Evolutionary conservation across 1,140 invertebrate species (phyloP).

Genomic region (Heliconius nattereri): DNA sequence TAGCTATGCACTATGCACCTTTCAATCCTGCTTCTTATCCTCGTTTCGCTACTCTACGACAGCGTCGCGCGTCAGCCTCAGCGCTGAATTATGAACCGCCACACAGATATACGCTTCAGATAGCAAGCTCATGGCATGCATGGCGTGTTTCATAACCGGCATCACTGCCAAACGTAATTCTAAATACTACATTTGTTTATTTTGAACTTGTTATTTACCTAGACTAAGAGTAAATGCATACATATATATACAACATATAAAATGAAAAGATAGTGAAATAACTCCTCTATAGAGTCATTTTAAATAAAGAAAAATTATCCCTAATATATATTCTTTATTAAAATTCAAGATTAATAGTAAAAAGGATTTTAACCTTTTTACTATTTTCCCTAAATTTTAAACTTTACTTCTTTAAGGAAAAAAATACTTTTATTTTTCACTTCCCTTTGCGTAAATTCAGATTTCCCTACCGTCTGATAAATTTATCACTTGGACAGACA

Average conservation of each 20-base stretch:
- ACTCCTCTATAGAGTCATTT: too few species aligned
- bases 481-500: conserved; percentile 17
- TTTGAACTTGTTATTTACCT: not conserved
- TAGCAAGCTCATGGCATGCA: not conserved
- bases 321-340: too few species aligned
- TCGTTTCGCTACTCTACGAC: not conserved
- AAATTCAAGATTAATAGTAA: too few species aligned
- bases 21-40: not conserved
- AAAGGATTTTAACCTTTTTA: too few species aligned
- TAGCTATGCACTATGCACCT: not conserved
- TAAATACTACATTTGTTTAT: not conserved
- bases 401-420: too few species aligned
- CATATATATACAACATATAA: too few species aligned
- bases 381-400: too few species aligned
- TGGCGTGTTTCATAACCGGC: not conserved
- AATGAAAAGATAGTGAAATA: too few species aligned
- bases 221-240: not conserved
- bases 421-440: not conserved
- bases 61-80: not conserved
- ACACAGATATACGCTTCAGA: not conserved
- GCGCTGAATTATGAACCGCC: not conserved
- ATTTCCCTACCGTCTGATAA: conserved; percentile 8
- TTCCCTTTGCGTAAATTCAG: not conserved
- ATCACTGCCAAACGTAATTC: not conserved
- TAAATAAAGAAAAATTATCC: too few species aligned